phyloP scores from a whole-genome alignment of 2,888 invertebrate species.

The Calliopum simillimum region DNA sequence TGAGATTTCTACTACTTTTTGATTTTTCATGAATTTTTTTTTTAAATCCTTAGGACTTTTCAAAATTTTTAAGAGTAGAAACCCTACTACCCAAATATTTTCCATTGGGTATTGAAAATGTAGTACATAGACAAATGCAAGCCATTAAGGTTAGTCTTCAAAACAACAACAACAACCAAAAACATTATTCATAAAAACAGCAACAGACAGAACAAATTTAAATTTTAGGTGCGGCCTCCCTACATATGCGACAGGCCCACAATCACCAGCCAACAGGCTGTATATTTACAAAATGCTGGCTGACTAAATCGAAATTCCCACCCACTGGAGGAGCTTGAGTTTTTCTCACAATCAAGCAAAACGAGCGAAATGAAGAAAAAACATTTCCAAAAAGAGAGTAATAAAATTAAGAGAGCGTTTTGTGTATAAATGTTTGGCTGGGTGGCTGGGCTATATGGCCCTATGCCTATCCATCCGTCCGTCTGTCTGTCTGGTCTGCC shows the following conservation, averaged over 20 bases:
- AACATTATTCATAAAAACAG: background rate
- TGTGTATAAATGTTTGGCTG: background rate
- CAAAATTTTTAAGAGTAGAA: too few relatives aligned
- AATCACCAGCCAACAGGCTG: background rate
- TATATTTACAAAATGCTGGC: background rate
- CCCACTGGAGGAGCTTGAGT: too few relatives aligned
- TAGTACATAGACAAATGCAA: background rate
- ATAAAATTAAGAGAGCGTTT: background rate
- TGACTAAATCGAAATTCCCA: background rate
- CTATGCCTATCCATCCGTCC: background rate
- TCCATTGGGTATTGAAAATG: too few relatives aligned
- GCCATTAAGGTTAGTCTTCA: background rate
- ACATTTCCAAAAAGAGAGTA: too few relatives aligned
- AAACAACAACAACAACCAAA: conserved; percentile 17
- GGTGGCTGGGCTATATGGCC: background rate
- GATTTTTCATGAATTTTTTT: too few relatives aligned
- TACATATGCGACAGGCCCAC: background rate
- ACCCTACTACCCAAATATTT: too few relatives aligned
- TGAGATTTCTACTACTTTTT: too few relatives aligned
- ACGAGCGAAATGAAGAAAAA: too few relatives aligned
- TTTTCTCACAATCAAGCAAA: too few relatives aligned
- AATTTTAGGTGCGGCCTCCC: conserved; percentile 22
- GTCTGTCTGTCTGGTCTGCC: conserved; percentile 21
- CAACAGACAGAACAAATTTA: conserved; percentile 2
- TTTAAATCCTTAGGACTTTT: too few relatives aligned